These are phyloP conservation scores for Belgica antarctica DNA, from an alignment of 2,888 invertebrate species.

Conservation along the genomic window DNA sequence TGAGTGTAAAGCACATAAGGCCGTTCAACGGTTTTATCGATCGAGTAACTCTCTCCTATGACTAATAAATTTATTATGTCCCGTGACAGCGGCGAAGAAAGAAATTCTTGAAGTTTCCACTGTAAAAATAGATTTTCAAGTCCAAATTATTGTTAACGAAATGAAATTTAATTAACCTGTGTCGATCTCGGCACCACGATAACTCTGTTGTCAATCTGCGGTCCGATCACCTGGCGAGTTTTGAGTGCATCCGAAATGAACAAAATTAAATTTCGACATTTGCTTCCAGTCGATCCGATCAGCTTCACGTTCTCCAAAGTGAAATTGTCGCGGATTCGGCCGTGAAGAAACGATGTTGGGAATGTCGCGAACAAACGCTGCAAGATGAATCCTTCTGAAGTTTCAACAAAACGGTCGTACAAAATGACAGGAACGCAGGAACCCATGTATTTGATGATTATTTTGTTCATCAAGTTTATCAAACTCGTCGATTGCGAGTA, in stretches of 20 bases:
- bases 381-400: conserved; percentile 59
- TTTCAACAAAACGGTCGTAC: conserved; percentile 63
- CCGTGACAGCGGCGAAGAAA: conserved; percentile 62
- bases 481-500: conserved; percentile 62
- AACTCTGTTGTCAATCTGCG: conserved; percentile 64
- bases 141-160: too few species aligned
- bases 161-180: too few species aligned
- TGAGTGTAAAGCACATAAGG: conserved; percentile 75
- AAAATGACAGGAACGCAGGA: conserved; percentile 66
- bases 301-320: conserved; percentile 56
- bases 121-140: too few species aligned
- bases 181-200: conserved; percentile 68
- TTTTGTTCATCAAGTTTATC: conserved; percentile 60
- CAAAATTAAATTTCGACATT: conserved; percentile 65
- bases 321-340: conserved; percentile 59
- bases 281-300: conserved; percentile 52
- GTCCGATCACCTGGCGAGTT: conserved; percentile 61
- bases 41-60: conserved; percentile 65
- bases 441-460: conserved; percentile 61
- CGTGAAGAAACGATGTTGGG: conserved; percentile 63
- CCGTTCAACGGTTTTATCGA: conserved; percentile 59
- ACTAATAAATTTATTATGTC: conserved; percentile 69
- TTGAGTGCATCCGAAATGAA: conserved; percentile 66
- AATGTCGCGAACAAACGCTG: conserved; percentile 59
- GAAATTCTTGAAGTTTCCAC: conserved; percentile 72